Evolutionary conservation across 1,140 invertebrate species (phyloP), one percentile per base, ranked within the genome.

Genomic region (Venustaconcha ellipsiformis): DNA sequence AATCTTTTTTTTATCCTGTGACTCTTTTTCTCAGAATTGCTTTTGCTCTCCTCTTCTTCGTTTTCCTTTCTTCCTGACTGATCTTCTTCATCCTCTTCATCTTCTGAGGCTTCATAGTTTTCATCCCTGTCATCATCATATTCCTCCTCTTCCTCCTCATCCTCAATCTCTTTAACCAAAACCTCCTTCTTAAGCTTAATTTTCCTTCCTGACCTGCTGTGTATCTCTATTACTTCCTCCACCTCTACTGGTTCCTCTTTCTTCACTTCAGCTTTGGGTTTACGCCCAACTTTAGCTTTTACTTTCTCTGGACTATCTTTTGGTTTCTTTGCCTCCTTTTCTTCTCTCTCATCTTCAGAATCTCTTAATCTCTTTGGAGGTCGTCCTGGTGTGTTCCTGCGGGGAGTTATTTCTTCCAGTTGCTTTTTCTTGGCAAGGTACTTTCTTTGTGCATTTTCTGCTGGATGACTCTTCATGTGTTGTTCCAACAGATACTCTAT

Each of bases 231-330:
- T 96, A 1, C 92, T 94, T 85, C 95, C 98, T 55, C 97, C 97
- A 3, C 98, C 96, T 14, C 97, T 99, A 91, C 97, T 96, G 1
- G 91, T 96, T 67, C 97, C 97, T 20, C 97, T 97, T 0, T 96
- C 98, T 92, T 95, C 98, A 23, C 97, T 96, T 18, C 70, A 72
- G 18, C 17, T 14, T 20, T 13, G 92, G 99, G 1, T 93, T 95
- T 80, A 95, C 95, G 75, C 95, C 96, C 5, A 94, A 99, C 67
- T 97, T 97, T 90, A 97, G 99, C 92, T 97, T 99, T 91, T 96
- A 97, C 4, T 96, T 95, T 81, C 96, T 97, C n/a, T 92, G 99
- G 70, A 23, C 48, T 30, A 67, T 18, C 2, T 67, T 18, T 37
- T 30, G n/a, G 48, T n/a, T 55, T 55, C n/a, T 67, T 20, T 67